Evolutionary conservation across 2,113 vertebrate genomes (phyloP), one percentile per base, ranked within the genome.

Genomic region (Progne subis): DNA sequence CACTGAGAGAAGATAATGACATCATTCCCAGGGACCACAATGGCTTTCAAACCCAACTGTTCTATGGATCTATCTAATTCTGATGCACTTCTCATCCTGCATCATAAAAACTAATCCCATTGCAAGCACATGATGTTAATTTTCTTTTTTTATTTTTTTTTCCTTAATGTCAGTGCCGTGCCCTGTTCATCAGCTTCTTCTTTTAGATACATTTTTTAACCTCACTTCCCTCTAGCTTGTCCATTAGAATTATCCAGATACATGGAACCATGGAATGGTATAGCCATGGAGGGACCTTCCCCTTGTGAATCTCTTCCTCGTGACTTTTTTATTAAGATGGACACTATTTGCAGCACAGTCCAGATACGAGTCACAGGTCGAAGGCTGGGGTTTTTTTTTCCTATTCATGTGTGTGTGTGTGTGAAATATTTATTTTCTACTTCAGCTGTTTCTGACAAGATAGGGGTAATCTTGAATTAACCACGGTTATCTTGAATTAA

Each of bases 1-100:
- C 70, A 87, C 49, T 50, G 53, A 61, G 46, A 32, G 63, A 91
- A 90, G 65, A 21, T 65, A 72, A 94, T 90, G 87, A 90, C 91
- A 92, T 63, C 67, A 63, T 80, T 95, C 82, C 86, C 74, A 92
- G 57, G 43, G 69, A 94, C 55, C 70, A 79, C 67, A 87, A 56
- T 50, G 18, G 75, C 37, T 43, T 92, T 89, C 79, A 74, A 84
- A 92, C 24, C 46, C 49, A 82, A 28, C 46, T 1, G 0, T 31
- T 88, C 80, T 91, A 29, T 8, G 20, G 44, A 59, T 77, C 88
- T 88, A 4, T 25, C 86, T 80, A 91, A 94, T 86, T 92, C 88
- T 81, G 72, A 93, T 92, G 79, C 64, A 77, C 64, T 70, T 82
- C 59, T 89, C 82, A 85, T 71, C 53, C 37, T 90, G 60, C 41